A percentile compares a stretch with the other conserved stretches of the same genome.
These are phyloP conservation scores for Cyprichromis sp. DNA, from an alignment of 2,113 vertebrate species.

Conservation along the genomic window DNA sequence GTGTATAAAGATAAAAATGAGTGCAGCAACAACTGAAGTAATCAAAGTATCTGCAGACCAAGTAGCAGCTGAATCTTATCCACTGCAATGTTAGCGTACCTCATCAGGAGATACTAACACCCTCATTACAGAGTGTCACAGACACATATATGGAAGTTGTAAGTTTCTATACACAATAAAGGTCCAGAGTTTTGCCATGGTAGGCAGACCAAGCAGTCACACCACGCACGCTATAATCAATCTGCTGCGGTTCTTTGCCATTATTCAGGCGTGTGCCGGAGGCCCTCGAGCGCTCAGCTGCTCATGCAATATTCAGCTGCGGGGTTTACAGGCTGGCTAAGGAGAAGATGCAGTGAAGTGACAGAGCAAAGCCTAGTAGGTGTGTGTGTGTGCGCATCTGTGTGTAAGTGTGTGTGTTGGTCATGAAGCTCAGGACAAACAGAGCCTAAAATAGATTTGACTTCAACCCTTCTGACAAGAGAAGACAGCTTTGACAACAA, in stretches of 20 bases:
- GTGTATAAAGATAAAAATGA: background rate
- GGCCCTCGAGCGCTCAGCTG: slow-evolving; percentile 41
- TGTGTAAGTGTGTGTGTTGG: background rate
- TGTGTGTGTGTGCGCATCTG: background rate
- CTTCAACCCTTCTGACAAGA: slow-evolving; percentile 21
- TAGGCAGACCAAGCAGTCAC: background rate
- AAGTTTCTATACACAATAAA: background rate
- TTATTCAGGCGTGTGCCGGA: slow-evolving; percentile 38
- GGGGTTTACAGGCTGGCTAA: slow-evolving; percentile 45
- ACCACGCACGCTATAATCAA: slow-evolving; percentile 2
- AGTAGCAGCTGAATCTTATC: background rate
- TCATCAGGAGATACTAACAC: background rate
- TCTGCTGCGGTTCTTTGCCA: slow-evolving; percentile 16
- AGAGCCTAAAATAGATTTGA: slow-evolving; percentile 40
- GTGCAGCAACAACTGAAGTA: background rate
- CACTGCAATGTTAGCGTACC: background rate
- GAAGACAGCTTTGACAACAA: slow-evolving; percentile 1
- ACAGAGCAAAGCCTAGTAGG: slow-evolving; percentile 1
- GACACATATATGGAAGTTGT: background rate
- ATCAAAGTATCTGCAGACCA: background rate
- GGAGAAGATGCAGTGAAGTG: slow-evolving; percentile 21
- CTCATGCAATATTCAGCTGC: slow-evolving; percentile 66
- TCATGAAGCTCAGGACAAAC: background rate
- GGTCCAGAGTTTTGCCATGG: background rate
- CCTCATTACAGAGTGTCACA: background rate